Evolutionary conservation across 2,888 invertebrate species (phyloP).

Genomic region (Stegophylla sp.): DNA sequence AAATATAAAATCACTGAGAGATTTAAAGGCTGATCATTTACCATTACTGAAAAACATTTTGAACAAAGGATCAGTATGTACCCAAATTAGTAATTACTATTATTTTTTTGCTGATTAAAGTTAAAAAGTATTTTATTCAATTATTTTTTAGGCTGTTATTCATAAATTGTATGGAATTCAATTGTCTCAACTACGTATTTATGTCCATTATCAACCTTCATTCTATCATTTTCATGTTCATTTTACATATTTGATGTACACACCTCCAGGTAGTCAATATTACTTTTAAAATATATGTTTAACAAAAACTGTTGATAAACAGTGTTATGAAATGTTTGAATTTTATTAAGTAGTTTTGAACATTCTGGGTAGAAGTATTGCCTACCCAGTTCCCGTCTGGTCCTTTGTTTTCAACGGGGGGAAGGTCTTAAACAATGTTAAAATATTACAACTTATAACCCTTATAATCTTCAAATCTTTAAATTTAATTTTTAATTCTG

Average conservation of each 20-base stretch:
- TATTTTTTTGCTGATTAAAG: background rate
- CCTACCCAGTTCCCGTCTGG: too few species aligned
- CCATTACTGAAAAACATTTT: constrained; percentile 82
- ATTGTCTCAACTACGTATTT: constrained; percentile 78
- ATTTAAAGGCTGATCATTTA: constrained; percentile 79
- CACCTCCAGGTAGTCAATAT: constrained; percentile 72
- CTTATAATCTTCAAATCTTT: too few species aligned
- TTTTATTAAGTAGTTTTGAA: too few species aligned
- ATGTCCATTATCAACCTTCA: constrained; percentile 94
- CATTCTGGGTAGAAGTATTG: too few species aligned
- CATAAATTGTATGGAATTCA: constrained; percentile 77
- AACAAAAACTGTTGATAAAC: too few species aligned
- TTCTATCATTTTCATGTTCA: constrained; percentile 97
- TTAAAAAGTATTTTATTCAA: background rate
- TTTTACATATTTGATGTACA: constrained; percentile 81
- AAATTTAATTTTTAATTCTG: too few species aligned
- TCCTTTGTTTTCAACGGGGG: too few species aligned
- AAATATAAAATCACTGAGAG: constrained; percentile 83
- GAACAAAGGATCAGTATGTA: constrained; percentile 74
- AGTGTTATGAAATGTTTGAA: too few species aligned
- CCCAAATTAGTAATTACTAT: background rate
- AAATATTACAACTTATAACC: too few species aligned
- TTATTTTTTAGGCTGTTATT: constrained; percentile 72
- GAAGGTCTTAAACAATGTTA: too few species aligned
- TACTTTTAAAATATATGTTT: constrained; percentile 25